Base-by-base conservation (phyloP, 2,113 vertebrate species). In the Cyphotilapia sp. region DNA sequence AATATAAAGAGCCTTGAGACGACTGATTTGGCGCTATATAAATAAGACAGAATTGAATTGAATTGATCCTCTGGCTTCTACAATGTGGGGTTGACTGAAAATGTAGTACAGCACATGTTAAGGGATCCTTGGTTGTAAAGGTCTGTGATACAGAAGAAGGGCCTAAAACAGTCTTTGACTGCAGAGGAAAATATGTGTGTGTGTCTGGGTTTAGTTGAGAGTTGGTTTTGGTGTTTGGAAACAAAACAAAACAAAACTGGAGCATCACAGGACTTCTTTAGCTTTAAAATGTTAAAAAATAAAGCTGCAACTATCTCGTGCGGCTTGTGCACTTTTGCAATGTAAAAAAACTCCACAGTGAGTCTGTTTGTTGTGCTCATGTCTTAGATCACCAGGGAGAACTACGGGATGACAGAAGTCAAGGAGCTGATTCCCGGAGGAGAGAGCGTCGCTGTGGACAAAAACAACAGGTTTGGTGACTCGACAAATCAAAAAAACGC, bases 371-470 rank as follows among this genome's bases (percentile, higher is more conserved):
- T 38, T 89, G 57, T 87, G n/a, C 86, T 81, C 56, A 3, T 19
- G n/a, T 86, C 78, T 9, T 80, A 99, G 99, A 98, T 99, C 89
- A 98, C 97, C 90, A 97, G 98, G 85, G 98, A 99, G 91, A 98
- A 98, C 95, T 99, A 99, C 8, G 98, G 99, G 8, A 94, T 99
- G 87, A 96, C 96, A 1, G 98, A 99, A 81, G 97, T 98, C 59
- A 99, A 98, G 95, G 97, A 98, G 86, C 96, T 99, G 66, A 59
- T 99, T 9, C 97, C 98, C 3, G 97, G 96, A 80, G 99, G 99
- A 91, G 97, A 98, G 88, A 95, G 86, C 91, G 95, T 98, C 78
- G 80, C 95, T 1, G 99, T 99, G 93, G 96, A 97, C 88, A 97
- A 96, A 89, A 95, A 97, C 49, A 99, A 99, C 92, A 98, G 98